phyloP scores from a whole-genome alignment of 1,140 invertebrate species.

The Hetaerina americana region DNA sequence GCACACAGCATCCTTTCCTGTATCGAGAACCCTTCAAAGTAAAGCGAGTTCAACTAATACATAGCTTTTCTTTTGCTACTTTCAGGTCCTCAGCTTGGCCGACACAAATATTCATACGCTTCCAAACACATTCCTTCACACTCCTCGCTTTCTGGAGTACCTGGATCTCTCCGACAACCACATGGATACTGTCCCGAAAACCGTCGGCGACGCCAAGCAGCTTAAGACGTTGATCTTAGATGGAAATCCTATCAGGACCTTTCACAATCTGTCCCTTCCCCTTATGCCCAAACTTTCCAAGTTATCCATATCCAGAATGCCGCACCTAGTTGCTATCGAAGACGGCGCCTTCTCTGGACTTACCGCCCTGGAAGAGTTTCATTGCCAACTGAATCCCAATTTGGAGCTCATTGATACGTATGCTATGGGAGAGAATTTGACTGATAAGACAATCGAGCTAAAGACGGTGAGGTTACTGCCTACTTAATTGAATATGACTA shows the following conservation, averaged over 20 bases:
- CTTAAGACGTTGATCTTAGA: constrained; percentile 48
- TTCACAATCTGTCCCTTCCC: constrained; percentile 33
- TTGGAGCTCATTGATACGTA: constrained; percentile 38
- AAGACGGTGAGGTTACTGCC: constrained; percentile 31
- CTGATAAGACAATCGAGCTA: background rate
- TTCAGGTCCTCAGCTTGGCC: constrained; percentile 49
- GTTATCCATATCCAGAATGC: constrained; percentile 49
- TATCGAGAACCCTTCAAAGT: too few relatives aligned
- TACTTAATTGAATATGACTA: background rate
- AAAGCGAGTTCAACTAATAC: too few relatives aligned
- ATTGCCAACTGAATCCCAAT: constrained; percentile 40
- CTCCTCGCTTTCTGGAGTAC: constrained; percentile 43
- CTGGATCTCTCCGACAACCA: constrained; percentile 55
- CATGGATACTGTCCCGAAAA: constrained; percentile 41
- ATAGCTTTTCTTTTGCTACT: too few relatives aligned
- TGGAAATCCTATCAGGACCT: constrained; percentile 44
- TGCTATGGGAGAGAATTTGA: constrained; percentile 26
- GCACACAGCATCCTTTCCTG: too few relatives aligned
- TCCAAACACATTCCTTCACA: constrained; percentile 48
- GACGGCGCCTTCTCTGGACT: constrained; percentile 36
- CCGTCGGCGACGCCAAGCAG: constrained; percentile 40
- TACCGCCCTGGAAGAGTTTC: constrained; percentile 33
- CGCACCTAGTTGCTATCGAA: constrained; percentile 38
- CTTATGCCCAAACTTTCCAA: constrained; percentile 39
- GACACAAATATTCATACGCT: constrained; percentile 44